Percentiles rank a stretch among this genome's conserved stretches.
These are phyloP conservation scores for Rhyzopertha dominica DNA, from an alignment of 1,140 invertebrate species.

Conservation along the genomic window DNA sequence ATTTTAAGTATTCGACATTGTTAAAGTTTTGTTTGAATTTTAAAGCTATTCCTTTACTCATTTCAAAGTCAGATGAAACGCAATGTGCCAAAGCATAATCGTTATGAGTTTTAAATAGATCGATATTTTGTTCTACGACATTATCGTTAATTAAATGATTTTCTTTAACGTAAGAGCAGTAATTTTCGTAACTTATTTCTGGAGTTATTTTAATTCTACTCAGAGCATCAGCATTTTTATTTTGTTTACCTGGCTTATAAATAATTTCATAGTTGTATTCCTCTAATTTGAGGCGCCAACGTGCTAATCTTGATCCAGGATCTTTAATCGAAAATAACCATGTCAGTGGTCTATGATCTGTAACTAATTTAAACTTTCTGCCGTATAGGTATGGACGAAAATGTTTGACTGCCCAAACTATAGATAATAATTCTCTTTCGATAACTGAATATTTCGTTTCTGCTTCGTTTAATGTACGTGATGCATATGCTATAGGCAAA, in stretches of 20 bases:
- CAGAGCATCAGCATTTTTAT: slow-evolving; percentile 38
- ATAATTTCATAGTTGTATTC: slow-evolving; percentile 47
- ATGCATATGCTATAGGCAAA: slow-evolving; percentile 42
- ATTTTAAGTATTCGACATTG: too few relatives aligned
- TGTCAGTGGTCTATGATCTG: slow-evolving; percentile 49
- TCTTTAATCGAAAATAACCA: slow-evolving; percentile 50
- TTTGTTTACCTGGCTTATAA: slow-evolving; percentile 43
- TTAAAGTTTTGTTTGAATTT: too few relatives aligned
- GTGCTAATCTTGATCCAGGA: slow-evolving; percentile 40
- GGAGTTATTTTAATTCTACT: too few relatives aligned
- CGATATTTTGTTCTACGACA: too few relatives aligned
- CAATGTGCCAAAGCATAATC: too few relatives aligned
- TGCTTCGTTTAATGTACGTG: slow-evolving; percentile 41
- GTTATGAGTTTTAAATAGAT: too few relatives aligned
- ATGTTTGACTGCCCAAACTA: slow-evolving; percentile 46
- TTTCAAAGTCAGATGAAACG: too few relatives aligned
- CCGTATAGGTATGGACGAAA: slow-evolving; percentile 50
- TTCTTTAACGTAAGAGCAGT: too few relatives aligned
- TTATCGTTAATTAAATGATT: too few relatives aligned
- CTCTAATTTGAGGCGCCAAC: slow-evolving; percentile 47
- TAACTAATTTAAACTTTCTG: slow-evolving; percentile 48
- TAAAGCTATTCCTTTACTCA: too few relatives aligned
- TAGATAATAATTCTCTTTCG: slow-evolving; percentile 44
- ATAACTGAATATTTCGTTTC: slow-evolving; percentile 45
- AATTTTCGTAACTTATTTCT: too few relatives aligned